A percentile compares a stretch with the other conserved stretches of the same genome.
These are phyloP conservation scores for Hyperopisus bebe DNA, from an alignment of 2,113 vertebrate species.

Conservation along the genomic window DNA sequence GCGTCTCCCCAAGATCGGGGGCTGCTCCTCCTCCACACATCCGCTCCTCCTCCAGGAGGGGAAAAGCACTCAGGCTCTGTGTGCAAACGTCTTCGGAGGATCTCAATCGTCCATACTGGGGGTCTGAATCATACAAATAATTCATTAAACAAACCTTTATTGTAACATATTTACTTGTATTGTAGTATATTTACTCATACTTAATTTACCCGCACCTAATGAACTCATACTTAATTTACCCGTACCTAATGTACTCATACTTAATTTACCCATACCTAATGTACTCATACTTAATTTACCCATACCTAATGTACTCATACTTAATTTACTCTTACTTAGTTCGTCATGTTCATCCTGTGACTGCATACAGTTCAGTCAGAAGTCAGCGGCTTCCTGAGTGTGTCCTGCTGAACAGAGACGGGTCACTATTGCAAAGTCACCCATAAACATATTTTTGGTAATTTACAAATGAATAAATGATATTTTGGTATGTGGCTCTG, in stretches of 20 bases:
- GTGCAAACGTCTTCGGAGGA: not conserved
- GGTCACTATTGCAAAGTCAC: not conserved
- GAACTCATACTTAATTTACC: too few species aligned
- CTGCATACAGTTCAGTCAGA: constrained; percentile 61
- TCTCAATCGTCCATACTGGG: not conserved
- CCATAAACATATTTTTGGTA: not conserved
- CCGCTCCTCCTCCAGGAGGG: not conserved
- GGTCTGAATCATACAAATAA: not conserved
- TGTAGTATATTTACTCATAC: not conserved
- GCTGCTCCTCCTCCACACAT: constrained; percentile 16
- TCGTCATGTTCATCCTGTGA: not conserved
- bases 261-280: too few species aligned
- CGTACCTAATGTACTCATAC: too few species aligned
- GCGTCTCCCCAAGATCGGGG: constrained; percentile 18
- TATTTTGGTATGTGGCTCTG: not conserved
- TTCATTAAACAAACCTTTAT: not conserved
- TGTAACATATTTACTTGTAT: not conserved
- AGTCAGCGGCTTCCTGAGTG: constrained; percentile 74
- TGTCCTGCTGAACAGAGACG: constrained; percentile 34
- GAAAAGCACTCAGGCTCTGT: not conserved
- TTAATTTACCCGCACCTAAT: not conserved
- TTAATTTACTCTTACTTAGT: not conserved
- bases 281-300: too few species aligned
- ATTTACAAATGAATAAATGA: not conserved
- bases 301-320: too few species aligned